Conservation (phyloP, 2,113 vertebrate species). For the Plestiodon gilberti region DNA sequence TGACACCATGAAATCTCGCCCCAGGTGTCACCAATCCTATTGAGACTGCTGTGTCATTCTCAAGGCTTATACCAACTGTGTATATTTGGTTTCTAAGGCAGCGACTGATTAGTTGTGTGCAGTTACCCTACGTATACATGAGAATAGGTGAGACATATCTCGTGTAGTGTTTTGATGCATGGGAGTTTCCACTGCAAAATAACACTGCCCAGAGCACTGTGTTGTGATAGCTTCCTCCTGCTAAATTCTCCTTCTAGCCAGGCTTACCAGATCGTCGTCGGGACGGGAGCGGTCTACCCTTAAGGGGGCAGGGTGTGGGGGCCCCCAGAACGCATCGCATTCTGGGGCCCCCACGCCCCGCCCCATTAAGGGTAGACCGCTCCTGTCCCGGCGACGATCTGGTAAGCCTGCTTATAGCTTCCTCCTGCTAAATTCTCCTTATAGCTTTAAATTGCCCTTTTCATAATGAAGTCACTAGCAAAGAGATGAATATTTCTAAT, state of each 20-base stretch:
- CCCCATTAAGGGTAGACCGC: no score
- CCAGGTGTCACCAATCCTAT: no score
- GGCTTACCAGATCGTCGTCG: no score
- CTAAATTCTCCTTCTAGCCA: background rate
- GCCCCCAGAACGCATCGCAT: no score
- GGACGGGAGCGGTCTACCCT: no score
- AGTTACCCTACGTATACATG: background rate
- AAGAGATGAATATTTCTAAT: slow-evolving; percentile 21
- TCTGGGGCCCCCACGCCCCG: no score
- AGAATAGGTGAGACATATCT: background rate
- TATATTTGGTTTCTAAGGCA: background rate
- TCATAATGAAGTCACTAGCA: background rate
- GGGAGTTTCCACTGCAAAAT: background rate
- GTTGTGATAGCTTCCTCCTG: background rate
- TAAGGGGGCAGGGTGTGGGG: no score
- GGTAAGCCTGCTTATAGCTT: no score
- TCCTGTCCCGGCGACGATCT: no score
- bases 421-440: background rate
- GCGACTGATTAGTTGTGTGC: background rate
- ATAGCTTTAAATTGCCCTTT: background rate
- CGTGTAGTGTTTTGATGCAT: background rate
- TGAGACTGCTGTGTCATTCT: no score
- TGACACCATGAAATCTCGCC: no score
- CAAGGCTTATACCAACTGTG: background rate
- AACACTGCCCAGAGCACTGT: background rate